Evolutionary conservation across 2,888 invertebrate species (phyloP).

Genomic region (Polydrusus tereticollis): DNA sequence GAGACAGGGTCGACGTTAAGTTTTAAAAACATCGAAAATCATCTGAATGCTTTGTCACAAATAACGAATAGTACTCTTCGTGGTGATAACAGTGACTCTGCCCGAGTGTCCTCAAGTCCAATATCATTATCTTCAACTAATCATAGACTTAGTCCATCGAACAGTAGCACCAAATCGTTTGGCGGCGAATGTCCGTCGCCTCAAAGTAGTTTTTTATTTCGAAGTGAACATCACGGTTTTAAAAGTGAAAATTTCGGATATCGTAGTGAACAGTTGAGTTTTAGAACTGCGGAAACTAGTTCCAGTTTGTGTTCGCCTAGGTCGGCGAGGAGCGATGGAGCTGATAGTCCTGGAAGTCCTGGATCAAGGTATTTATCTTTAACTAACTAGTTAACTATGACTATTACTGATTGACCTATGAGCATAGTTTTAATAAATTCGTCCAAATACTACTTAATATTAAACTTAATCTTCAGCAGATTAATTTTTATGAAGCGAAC

Average conservation of each 20-base stretch:
- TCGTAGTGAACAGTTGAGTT: constrained; percentile 43
- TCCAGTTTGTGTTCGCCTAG: constrained; percentile 53
- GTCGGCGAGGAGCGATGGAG: constrained; percentile 41
- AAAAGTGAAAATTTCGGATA: constrained; percentile 41
- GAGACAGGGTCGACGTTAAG: constrained; percentile 66
- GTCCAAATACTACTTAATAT: too few relatives aligned
- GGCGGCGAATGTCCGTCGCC: constrained; percentile 52
- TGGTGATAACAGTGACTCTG: constrained; percentile 55
- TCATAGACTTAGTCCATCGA: constrained; percentile 63
- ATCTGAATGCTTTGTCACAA: constrained; percentile 78
- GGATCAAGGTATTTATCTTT: constrained; percentile 49
- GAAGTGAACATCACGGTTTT: constrained; percentile 21
- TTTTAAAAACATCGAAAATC: constrained; percentile 78
- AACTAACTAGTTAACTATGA: too few relatives aligned
- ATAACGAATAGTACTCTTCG: constrained; percentile 70
- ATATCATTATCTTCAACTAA: constrained; percentile 42
- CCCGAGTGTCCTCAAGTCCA: constrained; percentile 57
- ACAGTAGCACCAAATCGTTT: constrained; percentile 51
- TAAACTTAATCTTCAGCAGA: too few relatives aligned
- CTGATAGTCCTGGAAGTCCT: constrained; percentile 47
- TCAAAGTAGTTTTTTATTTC: constrained; percentile 50
- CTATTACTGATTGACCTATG: too few relatives aligned
- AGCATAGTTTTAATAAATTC: too few relatives aligned
- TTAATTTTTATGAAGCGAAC: too few relatives aligned
- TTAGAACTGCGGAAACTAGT: constrained; percentile 44